Conservation (phyloP, 2,113 vertebrate genomes). For the Lamprologus lemairii region DNA sequence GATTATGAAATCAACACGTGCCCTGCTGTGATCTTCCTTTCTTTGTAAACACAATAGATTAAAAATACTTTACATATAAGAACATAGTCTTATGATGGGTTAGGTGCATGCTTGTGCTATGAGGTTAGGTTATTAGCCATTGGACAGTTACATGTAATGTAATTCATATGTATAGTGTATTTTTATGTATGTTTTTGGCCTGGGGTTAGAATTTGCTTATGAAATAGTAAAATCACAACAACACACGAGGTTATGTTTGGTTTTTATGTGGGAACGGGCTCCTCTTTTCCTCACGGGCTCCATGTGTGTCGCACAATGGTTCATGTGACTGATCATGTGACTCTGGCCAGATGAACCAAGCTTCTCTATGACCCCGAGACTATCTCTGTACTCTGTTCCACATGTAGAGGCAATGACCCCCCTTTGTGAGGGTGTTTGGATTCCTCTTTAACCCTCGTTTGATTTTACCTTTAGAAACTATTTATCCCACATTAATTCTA, state of each 20-base stretch:
- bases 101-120: background rate
- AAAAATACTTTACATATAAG: background rate
- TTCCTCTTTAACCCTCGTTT: background rate
- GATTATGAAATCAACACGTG: background rate
- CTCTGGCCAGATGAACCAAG: background rate
- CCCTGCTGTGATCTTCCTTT: background rate
- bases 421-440: background rate
- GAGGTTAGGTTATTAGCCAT: background rate
- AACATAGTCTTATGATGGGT: background rate
- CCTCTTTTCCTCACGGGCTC: background rate
- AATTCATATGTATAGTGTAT: background rate
- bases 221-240: background rate
- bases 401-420: background rate
- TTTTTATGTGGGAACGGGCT: background rate
- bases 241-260: background rate
- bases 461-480: background rate
- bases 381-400: background rate
- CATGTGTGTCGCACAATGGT: background rate
- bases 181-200: background rate
- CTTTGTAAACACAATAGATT: background rate
- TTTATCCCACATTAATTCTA: background rate
- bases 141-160: background rate
- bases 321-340: background rate
- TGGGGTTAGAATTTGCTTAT: background rate
- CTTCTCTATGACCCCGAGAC: background rate